Evolutionary conservation across 2,888 invertebrate genomes (phyloP).

Genomic region (Heteromyza rotundicornis): DNA sequence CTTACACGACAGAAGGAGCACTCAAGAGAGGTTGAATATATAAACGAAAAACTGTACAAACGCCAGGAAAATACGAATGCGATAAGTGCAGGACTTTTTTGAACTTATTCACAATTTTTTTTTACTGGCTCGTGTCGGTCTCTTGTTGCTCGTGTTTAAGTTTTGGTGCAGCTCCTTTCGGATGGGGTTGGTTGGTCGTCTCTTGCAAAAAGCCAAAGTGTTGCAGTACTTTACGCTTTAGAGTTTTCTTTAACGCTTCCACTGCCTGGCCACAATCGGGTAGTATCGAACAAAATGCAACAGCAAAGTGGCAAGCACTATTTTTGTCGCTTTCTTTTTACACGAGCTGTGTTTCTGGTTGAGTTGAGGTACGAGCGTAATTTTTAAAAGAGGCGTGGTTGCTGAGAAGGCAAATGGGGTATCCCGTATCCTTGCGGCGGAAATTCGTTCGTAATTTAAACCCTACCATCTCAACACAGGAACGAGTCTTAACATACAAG

Average conservation of each 20-base stretch:
- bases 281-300: constrained; percentile 30
- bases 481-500: background rate
- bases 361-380: background rate
- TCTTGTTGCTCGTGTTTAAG: background rate
- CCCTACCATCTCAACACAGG: background rate
- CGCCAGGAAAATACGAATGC: background rate
- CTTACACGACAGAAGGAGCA: background rate
- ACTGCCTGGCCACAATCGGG: no score
- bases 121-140: background rate
- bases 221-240: no score
- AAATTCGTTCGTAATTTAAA: constrained; percentile 21
- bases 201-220: no score
- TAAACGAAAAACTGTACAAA: no score
- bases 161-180: constrained; percentile 3
- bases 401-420: background rate
- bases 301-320: constrained; percentile 39
- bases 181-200: background rate
- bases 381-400: constrained; percentile 15
- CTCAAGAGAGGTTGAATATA: no score
- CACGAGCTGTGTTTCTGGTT: background rate
- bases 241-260: no score
- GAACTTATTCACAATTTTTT: constrained; percentile 21
- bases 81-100: constrained; percentile 11
- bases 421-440: constrained; percentile 22
- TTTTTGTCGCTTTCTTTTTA: constrained; percentile 6